phyloP scores from a whole-genome alignment of 2,888 invertebrate species.

The Synanthedon formicaeformis region DNA sequence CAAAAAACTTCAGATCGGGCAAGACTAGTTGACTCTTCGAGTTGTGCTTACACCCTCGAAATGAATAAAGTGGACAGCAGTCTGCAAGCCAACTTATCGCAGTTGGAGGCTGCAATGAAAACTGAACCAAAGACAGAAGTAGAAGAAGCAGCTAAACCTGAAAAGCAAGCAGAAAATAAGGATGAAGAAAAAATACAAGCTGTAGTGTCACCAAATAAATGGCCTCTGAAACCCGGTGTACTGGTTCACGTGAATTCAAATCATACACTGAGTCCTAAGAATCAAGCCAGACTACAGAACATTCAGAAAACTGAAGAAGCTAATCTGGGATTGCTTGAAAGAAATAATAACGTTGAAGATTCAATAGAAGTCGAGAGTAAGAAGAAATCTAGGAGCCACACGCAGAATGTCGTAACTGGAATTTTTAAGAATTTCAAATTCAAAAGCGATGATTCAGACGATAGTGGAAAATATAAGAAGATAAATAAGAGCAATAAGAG shows the following conservation, averaged over 20 bases:
- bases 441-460: conserved; percentile 51
- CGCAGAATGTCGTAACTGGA: conserved; percentile 44
- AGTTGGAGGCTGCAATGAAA: conserved; percentile 36
- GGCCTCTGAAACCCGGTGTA: conserved; percentile 91
- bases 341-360: conserved; percentile 29
- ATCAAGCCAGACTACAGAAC: conserved; percentile 49
- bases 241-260: conserved; percentile 88
- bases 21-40: conserved; percentile 48
- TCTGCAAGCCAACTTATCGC: conserved; percentile 35
- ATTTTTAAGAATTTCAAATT: conserved; percentile 47
- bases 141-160: conserved; percentile 28
- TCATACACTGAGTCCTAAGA: conserved; percentile 75
- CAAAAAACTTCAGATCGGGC: conserved; percentile 61
- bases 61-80: conserved; percentile 41
- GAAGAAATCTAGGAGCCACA: conserved; percentile 40
- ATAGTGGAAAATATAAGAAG: conserved; percentile 60
- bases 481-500: conserved; percentile 61
- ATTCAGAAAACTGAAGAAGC: conserved; percentile 20
- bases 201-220: conserved; percentile 73
- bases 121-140: conserved; percentile 10
- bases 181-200: conserved; percentile 37
- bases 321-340: conserved; percentile 55
- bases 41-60: conserved; percentile 36
- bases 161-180: conserved; percentile 23
- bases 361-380: conserved; percentile 40